Evolutionary conservation across 2,888 invertebrate genomes (phyloP), one percentile per base, ranked within the genome.

Genomic region (Orthonevra nobilis): DNA sequence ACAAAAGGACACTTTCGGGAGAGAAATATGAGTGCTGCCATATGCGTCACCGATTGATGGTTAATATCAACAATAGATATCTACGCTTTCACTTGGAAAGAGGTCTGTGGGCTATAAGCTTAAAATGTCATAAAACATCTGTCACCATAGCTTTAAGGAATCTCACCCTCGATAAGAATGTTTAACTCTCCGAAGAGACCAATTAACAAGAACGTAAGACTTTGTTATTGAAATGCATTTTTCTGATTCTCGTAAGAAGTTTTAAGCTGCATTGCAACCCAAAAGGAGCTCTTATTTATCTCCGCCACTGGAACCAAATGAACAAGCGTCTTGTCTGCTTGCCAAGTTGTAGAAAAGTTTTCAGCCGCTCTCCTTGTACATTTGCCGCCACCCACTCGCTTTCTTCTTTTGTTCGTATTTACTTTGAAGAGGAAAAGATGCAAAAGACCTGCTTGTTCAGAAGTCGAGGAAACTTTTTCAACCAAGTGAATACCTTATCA

Each of bases 301-400:
- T n/a, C 4, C 9, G 5, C 50, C 5, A n/a, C 34, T 15, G 10
- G 14, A 7, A 52, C 30, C 70, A 75, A 72, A 77, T 77, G 77
- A 77, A 72, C 77, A 72, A 77, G 52, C 72, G 64, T 72, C 77
- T 77, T 77, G 77, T 64, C 52, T 60, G 52, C 46, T 64, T 69
- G 70, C 75, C 70, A 72, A 72, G 58, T 77, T 77, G 42, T 70
- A 26, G 61, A 64, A 75, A 70, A n/a, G 30, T 75, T 75, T 50
- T n/a, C 0, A 6, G 15, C 23, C 40, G 5, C 10, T 10, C 9
- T 32, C 23, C 9, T 40, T 42, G 12, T 17, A 19, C 42, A 42
- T 54, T 20, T 40, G 6, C 32, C 19, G 20, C 3, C 38, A 10
- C 32, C 23, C 15, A 7, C 9, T 5, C 3, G 3, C 19, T 2